Conservation (phyloP, 2,797 vertebrate genomes). For the Crossoptilon crossoptilon region DNA sequence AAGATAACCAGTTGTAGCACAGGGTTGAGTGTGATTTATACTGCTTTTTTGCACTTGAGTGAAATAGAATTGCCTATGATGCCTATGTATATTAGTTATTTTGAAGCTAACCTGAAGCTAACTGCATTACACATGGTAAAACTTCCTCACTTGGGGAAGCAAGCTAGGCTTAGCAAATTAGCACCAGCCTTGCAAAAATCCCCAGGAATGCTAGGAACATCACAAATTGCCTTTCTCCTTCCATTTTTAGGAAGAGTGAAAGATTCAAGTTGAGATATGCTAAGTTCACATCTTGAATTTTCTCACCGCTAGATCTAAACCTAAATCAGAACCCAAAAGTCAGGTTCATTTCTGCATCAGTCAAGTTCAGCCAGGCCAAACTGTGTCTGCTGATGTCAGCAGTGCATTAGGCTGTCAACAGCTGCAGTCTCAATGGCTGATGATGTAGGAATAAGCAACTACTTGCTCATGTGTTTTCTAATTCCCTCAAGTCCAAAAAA, state of each 20-base stretch:
- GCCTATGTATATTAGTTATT: background rate
- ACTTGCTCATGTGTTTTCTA: background rate
- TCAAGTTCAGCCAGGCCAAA: background rate
- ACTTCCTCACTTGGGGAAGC: background rate
- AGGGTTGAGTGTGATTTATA: background rate
- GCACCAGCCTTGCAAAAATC: background rate
- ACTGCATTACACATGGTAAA: background rate
- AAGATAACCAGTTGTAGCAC: background rate
- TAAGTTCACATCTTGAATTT: background rate
- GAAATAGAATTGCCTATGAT: background rate
- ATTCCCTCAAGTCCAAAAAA: background rate
- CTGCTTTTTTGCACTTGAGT: background rate
- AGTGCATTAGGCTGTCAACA: too few species aligned
- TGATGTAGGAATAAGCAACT: background rate
- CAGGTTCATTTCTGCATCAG: background rate
- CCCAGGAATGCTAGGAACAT: accelerated
- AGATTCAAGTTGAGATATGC: background rate
- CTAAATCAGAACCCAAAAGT: background rate
- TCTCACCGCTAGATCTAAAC: background rate
- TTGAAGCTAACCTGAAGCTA: background rate
- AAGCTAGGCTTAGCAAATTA: background rate
- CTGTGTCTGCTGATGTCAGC: too few species aligned
- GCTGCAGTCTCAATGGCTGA: background rate
- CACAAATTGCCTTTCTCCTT: too few species aligned
- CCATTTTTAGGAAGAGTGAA: background rate